phyloP scores from a whole-genome alignment of 2,797 vertebrate species.

The Falco naumanni region DNA sequence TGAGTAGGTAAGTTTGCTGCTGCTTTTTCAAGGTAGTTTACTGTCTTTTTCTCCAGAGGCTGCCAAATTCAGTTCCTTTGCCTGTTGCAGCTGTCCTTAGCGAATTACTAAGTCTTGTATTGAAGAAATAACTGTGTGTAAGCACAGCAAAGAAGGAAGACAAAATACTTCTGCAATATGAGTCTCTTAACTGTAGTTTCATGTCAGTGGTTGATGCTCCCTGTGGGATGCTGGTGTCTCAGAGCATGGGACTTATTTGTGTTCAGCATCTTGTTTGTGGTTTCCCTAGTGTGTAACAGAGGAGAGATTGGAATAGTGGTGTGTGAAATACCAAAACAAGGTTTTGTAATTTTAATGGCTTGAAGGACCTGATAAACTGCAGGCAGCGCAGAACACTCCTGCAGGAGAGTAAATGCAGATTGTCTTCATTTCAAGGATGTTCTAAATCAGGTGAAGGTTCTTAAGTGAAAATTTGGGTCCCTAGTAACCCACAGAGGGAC shows the following conservation, averaged over 20 bases:
- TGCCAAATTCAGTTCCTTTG: not conserved
- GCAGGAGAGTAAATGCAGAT: not conserved
- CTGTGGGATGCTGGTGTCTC: not conserved
- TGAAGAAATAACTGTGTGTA: not conserved
- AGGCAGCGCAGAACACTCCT: not conserved
- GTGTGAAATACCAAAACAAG: not conserved
- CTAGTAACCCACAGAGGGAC: not conserved
- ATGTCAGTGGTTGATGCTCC: not conserved
- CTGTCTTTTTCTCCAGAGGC: not conserved
- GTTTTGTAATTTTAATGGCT: not conserved
- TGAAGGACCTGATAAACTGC: not conserved
- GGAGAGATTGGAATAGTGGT: not conserved
- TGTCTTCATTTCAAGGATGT: not conserved
- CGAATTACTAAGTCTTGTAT: not conserved
- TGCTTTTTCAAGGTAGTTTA: not conserved
- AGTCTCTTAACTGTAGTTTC: not conserved
- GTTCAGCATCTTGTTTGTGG: not conserved
- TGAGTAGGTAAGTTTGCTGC: not conserved
- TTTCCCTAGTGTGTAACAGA: not conserved
- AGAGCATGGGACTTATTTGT: not conserved
- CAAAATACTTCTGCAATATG: not conserved
- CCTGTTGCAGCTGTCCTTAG: not conserved
- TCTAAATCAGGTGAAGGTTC: not conserved
- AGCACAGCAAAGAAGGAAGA: not conserved
- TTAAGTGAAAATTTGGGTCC: not conserved